Conservation (phyloP, 2,113 vertebrate species). For the Mus pahari region DNA sequence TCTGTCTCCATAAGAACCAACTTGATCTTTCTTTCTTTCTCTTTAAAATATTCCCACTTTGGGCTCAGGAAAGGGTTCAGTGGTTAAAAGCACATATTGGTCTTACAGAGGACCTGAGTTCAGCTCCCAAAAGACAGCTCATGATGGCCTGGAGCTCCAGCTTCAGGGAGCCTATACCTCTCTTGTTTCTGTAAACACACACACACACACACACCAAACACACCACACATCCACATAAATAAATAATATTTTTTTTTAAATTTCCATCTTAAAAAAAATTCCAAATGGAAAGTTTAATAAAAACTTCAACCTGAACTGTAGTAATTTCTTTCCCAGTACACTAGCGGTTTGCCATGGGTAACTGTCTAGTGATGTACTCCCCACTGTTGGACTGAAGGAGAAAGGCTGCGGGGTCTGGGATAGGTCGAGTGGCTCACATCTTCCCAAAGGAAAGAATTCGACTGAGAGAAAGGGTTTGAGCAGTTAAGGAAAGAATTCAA, state of each 20-base stretch:
- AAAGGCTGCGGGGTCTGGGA: too few relatives aligned
- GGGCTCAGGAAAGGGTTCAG: neutral
- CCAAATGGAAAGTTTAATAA: neutral
- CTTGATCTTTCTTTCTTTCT: neutral
- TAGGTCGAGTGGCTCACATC: neutral
- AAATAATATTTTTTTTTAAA: neutral
- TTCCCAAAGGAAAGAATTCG: neutral
- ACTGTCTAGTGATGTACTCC: neutral
- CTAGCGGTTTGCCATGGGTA: neutral
- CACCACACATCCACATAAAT: neutral
- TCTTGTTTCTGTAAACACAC: neutral
- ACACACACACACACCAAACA: neutral
- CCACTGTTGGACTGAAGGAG: neutral
- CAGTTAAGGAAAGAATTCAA: neutral
- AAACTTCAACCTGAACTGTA: neutral
- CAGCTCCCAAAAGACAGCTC: neutral
- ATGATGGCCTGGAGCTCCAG: neutral
- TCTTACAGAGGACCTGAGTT: neutral
- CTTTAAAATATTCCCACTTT: neutral
- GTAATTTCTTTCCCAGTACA: neutral
- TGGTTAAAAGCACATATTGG: neutral
- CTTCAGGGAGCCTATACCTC: neutral
- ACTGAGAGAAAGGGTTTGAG: neutral
- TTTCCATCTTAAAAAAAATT: neutral
- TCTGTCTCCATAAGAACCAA: neutral